Evolutionary conservation across 1,140 invertebrate species (phyloP).

Genomic region (Stenopsyche tienmushanensis): DNA sequence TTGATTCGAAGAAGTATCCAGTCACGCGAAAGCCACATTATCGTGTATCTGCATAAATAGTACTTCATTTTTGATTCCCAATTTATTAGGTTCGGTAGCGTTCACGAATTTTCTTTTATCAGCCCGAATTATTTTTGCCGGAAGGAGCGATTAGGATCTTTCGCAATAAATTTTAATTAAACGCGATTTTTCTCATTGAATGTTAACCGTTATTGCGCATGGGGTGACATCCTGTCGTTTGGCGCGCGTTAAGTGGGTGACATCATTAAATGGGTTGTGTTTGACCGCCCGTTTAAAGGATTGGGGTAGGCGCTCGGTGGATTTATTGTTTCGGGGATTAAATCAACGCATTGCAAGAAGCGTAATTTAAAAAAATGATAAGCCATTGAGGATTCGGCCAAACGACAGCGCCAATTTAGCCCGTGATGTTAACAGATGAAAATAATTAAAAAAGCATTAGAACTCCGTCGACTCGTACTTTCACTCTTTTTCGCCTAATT

Average conservation of each 20-base stretch:
- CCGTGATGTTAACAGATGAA: neutral
- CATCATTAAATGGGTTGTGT: neutral
- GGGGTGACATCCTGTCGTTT: too few species aligned
- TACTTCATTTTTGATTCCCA: constrained; percentile 21
- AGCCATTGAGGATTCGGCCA: neutral
- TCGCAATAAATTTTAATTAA: neutral
- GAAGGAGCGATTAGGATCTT: neutral
- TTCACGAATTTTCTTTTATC: constrained; percentile 8
- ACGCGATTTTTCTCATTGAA: neutral
- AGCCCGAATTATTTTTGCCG: neutral
- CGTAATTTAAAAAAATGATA: neutral
- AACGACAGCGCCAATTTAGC: neutral
- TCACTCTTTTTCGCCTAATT: constrained; percentile 11
- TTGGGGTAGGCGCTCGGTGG: neutral
- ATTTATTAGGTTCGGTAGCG: constrained; percentile 13
- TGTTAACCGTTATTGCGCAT: too few species aligned
- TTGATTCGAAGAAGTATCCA: constrained; percentile 9
- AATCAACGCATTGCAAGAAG: neutral
- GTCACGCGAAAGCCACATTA: constrained; percentile 34
- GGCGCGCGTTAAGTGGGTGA: neutral
- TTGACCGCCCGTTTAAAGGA: neutral
- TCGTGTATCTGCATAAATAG: constrained; percentile 23
- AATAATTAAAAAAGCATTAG: constrained; percentile 8
- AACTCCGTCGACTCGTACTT: constrained; percentile 13
- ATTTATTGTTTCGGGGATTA: neutral